phyloP scores from a whole-genome alignment of 2,113 vertebrate genomes.

The Synodontis membranacea region DNA sequence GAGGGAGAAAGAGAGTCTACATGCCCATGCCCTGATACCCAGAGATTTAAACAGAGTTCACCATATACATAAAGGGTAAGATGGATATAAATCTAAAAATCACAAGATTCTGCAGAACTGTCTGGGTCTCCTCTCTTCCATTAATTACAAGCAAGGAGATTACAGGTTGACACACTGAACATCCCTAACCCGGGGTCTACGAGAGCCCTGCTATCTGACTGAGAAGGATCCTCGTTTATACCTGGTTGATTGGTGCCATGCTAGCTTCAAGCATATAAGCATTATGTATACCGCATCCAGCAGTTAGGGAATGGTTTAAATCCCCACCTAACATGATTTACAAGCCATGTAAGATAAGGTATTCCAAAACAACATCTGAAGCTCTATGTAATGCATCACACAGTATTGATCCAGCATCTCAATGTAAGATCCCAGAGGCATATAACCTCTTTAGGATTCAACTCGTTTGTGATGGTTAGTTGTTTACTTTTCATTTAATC shows the following conservation, averaged over 20 bases:
- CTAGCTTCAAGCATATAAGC: background rate
- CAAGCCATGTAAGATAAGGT: background rate
- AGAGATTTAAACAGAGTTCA: constrained; percentile 46
- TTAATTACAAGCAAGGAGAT: background rate
- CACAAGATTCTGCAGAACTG: background rate
- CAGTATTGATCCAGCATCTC: background rate
- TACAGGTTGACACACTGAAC: background rate
- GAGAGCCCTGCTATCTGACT: background rate
- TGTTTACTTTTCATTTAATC: background rate
- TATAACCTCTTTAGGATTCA: background rate
- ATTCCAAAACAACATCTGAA: background rate
- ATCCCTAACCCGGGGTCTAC: background rate
- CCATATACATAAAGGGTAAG: constrained; percentile 40
- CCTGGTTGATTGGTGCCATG: background rate
- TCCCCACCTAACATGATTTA: background rate
- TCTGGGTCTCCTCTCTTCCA: background rate
- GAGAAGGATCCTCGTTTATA: background rate
- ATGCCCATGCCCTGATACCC: constrained; percentile 51
- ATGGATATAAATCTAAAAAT: too few relatives aligned
- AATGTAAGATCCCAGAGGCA: background rate
- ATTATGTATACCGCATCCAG: background rate
- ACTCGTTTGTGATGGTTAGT: background rate
- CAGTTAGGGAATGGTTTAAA: background rate
- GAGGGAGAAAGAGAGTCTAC: constrained; percentile 37
- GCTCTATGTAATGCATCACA: background rate